Evolutionary conservation across 2,113 vertebrate species (phyloP).

Genomic region (Vidua chalybeata): DNA sequence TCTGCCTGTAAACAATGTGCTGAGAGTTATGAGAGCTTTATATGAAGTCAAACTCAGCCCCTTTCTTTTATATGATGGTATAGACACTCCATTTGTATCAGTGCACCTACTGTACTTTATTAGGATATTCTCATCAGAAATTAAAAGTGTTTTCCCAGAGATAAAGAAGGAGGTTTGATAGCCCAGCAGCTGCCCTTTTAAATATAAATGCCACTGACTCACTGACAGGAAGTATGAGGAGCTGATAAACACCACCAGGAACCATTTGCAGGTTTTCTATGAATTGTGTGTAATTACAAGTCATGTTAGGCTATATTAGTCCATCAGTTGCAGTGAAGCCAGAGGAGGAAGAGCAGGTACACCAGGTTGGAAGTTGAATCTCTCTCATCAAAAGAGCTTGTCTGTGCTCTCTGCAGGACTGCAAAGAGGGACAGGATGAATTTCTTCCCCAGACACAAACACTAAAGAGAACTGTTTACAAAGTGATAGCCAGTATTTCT

Average conservation of each 20-base stretch:
- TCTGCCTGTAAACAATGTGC: neutral
- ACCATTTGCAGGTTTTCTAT: neutral
- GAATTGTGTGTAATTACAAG: neutral
- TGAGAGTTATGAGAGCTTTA: neutral
- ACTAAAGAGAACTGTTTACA: neutral
- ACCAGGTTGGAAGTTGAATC: neutral
- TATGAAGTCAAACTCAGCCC: neutral
- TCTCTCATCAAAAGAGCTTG: neutral
- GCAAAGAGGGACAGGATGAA: neutral
- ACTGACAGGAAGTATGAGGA: neutral
- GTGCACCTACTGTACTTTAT: neutral
- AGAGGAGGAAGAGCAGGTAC: neutral
- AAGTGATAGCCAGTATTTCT: neutral
- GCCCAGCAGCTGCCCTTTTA: neutral
- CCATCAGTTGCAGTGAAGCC: neutral
- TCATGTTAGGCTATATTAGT: rapidly evolving
- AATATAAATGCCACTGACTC: neutral
- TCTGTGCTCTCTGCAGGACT: neutral
- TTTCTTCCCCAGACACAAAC: neutral
- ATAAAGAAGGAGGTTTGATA: neutral
- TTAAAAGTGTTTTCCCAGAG: neutral
- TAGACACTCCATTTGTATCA: neutral
- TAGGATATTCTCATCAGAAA: neutral
- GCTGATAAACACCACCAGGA: neutral
- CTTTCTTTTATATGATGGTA: neutral